phyloP scores from a whole-genome alignment of 2,888 invertebrate genomes.

The Erebia epiphron region DNA sequence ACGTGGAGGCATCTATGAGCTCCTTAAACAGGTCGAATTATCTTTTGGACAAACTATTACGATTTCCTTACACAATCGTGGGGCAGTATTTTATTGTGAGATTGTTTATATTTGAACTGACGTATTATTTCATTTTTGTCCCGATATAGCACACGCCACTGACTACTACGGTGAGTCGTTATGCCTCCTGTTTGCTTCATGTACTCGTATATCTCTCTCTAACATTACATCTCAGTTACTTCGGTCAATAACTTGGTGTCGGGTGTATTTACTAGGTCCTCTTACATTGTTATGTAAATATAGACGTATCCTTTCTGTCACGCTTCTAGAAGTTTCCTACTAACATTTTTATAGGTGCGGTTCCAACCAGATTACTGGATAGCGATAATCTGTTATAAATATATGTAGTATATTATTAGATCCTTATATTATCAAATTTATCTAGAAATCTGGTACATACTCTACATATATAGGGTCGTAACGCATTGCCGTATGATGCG shows the following conservation, averaged over 20 bases:
- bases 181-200: constrained; percentile 84
- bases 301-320: constrained; percentile 69
- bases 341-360: constrained; percentile 69
- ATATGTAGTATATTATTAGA: constrained; percentile 14
- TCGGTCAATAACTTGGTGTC: constrained; percentile 72
- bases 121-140: constrained; percentile 75
- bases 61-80: no score
- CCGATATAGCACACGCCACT: constrained; percentile 94
- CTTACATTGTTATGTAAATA: constrained; percentile 65
- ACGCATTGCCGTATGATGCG: constrained; percentile 45
- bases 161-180: constrained; percentile 99
- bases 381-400: not conserved
- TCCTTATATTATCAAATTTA: constrained; percentile 32
- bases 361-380: constrained; percentile 69
- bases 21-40: no score
- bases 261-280: constrained; percentile 61
- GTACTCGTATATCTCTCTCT: constrained; percentile 54
- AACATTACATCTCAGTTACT: constrained; percentile 58
- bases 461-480: constrained; percentile 52
- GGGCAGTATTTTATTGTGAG: constrained; percentile 1
- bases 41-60: no score
- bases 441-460: constrained; percentile 68
- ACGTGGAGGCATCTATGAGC: no score
- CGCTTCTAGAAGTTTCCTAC: constrained; percentile 79
- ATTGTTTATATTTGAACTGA: constrained; percentile 55